Conservation (phyloP, 2,888 invertebrate species). For the Brachyptera risi region DNA sequence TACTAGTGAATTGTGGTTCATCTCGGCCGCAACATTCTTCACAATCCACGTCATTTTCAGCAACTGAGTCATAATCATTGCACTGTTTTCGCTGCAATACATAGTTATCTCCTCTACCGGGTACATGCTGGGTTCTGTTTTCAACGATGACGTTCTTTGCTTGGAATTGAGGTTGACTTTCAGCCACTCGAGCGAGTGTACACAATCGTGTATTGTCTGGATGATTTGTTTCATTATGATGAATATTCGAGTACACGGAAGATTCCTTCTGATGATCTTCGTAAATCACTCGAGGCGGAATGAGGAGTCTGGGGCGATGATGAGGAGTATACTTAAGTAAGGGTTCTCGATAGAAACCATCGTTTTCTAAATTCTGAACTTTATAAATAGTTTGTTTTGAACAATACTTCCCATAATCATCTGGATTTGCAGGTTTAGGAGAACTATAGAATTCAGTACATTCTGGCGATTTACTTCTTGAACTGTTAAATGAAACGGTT, state of each 20-base stretch:
- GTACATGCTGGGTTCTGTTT: not conserved
- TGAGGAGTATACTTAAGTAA: not conserved
- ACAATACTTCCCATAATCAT: not conserved
- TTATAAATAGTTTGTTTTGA: conserved; percentile 1
- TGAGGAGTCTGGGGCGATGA: not conserved
- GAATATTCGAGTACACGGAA: not conserved
- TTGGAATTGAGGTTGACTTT: not conserved
- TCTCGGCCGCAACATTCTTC: too few relatives aligned
- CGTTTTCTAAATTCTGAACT: not conserved
- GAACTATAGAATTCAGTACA: not conserved
- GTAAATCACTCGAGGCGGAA: not conserved
- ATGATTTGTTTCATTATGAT: not conserved
- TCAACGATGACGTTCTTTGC: not conserved
- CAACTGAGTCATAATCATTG: too few relatives aligned
- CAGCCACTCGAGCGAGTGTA: not conserved
- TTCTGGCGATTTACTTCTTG: too few relatives aligned
- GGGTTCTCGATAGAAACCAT: not conserved
- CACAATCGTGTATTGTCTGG: not conserved
- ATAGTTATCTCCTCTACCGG: too few relatives aligned
- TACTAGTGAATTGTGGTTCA: too few relatives aligned
- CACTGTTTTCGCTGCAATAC: too few relatives aligned
- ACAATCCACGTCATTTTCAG: too few relatives aligned
- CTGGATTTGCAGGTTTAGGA: not conserved
- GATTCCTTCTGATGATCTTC: not conserved
- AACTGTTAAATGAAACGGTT: too few relatives aligned